Evolutionary conservation across 2,113 vertebrate genomes (phyloP), one percentile per base, ranked within the genome.

Genomic region (Pimephales promelas): DNA sequence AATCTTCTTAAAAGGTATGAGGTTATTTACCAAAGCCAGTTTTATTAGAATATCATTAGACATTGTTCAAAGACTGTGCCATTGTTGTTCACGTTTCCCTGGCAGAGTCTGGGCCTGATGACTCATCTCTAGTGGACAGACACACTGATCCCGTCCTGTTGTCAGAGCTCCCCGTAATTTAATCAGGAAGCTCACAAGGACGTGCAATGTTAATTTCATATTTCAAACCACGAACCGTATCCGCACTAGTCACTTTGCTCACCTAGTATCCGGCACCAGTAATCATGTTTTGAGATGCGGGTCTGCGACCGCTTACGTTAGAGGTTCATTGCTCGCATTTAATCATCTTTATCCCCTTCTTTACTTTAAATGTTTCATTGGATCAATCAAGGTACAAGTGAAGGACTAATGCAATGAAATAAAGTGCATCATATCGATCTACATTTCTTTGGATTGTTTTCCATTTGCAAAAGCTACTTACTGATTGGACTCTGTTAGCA

Each of bases 161-260:
- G 92, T 85, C 82, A 18, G 59, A 86, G 81, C 24, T 86, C 85
- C 54, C 77, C 64, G 85, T 94, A 91, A 94, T 94, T 92, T 83
- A 93, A 94, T 94, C 93, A 93, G 92, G 91, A 93, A 91, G 91
- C 76, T 87, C 87, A 90, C 91, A 94, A 95, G 93, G 94, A 92
- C 93, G 76, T 83, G 26, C 92, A 94, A 94, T 92, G 93, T 91
- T 93, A 91, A 92, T 93, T 91, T 91, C 86, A 91, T 90, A 90
- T 86, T 89, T 87, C 28, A 87, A 83, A 80, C 83, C 91, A 52
- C 81, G 85, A 86, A 47, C 86, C 54, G 86, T 56, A 78, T 43
- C 64, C 49, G 79, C 79, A n/a, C 77, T 14, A 28, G 49, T 83
- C 59, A 16, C 61, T 52, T 40, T 49, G 40, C 28, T 81, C 79